phyloP scores from a whole-genome alignment of 2,113 vertebrate species.

The Nesogale talazaci region DNA sequence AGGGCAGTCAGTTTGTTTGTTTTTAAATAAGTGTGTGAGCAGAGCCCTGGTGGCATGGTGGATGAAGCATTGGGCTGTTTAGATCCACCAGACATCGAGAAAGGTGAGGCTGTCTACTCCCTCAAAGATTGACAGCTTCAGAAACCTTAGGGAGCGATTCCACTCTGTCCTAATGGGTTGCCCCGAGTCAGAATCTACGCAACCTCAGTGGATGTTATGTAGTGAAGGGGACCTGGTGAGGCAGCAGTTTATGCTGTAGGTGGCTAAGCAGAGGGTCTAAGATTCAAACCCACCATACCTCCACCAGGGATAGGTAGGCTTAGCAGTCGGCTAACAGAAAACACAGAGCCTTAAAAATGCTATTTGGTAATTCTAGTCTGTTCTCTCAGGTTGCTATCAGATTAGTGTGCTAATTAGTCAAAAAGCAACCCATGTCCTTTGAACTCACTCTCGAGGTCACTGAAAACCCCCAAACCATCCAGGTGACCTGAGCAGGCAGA shows the following conservation, averaged over 20 bases:
- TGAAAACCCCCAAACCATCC: background rate
- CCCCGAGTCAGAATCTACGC: background rate
- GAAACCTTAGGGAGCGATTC: background rate
- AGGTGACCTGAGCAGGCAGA: background rate
- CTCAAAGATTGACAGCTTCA: background rate
- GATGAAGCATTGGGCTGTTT: background rate
- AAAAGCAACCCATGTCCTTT: background rate
- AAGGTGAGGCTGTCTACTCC: background rate
- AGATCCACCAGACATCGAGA: background rate
- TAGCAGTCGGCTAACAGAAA: too few relatives aligned
- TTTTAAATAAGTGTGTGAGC: too few relatives aligned
- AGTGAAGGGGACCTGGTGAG: background rate
- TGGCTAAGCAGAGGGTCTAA: too few relatives aligned
- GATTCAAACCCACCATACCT: too few relatives aligned
- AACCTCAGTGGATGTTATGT: background rate
- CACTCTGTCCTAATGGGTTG: background rate
- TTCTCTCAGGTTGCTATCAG: background rate
- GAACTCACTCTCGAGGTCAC: background rate
- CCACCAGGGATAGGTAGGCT: too few relatives aligned
- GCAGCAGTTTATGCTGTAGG: background rate
- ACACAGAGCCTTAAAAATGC: background rate
- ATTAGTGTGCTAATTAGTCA: background rate
- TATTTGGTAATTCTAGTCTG: background rate
- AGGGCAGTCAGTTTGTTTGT: too few relatives aligned
- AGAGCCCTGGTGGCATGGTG: too few relatives aligned